phyloP scores from a whole-genome alignment of 92 coral and sea anemone species.

The Isaurus tuberculatus region DNA sequence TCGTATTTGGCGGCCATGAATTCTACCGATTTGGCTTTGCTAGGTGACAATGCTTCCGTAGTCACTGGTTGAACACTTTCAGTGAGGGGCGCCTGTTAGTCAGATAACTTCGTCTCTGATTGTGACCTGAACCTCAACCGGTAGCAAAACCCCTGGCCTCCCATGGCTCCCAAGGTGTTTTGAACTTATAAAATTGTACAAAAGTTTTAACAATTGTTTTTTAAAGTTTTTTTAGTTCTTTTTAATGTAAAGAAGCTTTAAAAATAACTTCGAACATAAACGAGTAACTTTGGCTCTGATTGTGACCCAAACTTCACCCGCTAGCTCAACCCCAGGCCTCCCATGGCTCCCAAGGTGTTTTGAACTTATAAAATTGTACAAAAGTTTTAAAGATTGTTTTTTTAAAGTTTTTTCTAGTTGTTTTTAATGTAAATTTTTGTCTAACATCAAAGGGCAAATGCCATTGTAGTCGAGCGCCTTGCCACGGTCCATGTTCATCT shows the following conservation, averaged over 20 bases:
- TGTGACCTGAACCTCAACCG: background rate
- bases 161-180: conserved; percentile 6
- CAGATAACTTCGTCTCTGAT: background rate
- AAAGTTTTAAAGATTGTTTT: conserved; percentile 7
- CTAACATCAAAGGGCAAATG: background rate
- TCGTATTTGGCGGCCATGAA: no score
- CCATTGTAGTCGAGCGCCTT: no score
- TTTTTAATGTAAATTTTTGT: background rate
- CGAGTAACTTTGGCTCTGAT: background rate
- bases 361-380: background rate
- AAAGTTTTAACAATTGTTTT: background rate
- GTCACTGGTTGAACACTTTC: no score
- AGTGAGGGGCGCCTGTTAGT: no score
- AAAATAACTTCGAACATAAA: no score
- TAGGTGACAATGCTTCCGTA: no score
- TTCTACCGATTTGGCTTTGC: no score
- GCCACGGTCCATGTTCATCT: no score
- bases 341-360: conserved; percentile 6
- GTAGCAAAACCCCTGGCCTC: background rate
- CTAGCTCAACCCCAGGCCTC: background rate
- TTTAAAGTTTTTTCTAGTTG: background rate
- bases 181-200: background rate
- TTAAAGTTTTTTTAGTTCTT: no score
- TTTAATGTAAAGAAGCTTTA: no score
- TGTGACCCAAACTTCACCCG: background rate